Evolutionary conservation across 2,888 invertebrate genomes (phyloP), one percentile per base, ranked within the genome.

Genomic region (Lypha dubia): DNA sequence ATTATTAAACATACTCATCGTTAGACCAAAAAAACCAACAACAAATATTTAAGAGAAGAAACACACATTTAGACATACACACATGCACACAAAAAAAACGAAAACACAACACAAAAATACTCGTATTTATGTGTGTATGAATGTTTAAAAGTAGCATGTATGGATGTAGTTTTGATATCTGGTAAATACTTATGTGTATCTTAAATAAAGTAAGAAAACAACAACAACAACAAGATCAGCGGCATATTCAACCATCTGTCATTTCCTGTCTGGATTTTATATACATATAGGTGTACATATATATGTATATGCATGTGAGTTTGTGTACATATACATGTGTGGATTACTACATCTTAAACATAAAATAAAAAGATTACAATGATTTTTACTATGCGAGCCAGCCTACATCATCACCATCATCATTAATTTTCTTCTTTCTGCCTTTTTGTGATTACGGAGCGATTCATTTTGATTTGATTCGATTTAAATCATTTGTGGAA

Each of bases 231-330:
- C 28, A 51, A 67, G 24, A 68, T 56, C 65, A 73, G 71, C 77
- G 58, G 65, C 71, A 79, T 79, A 82, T 76, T 71, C 71, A 70
- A 77, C 77, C 77, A 79, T 83, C 84, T 80, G 84, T 80, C 84
- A 84, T 84, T 84, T 84, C 84, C 84, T 84, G 84, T 82, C 81
- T 82, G 75, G 81, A 82, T 82, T 82, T 77, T 49, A 17, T 44
- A 20, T 56, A 20, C 28, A 6, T 51, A 5, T 15, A 1, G 41
- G 7, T 41, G 20, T 58, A 11, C 13, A 7, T 49, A 35, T n/a
- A n/a, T n/a, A n/a, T n/a, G n/a, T n/a, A n/a, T n/a, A n/a, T n/a
- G n/a, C n/a, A n/a, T n/a, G n/a, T n/a, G n/a, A n/a, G n/a, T n/a
- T n/a, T n/a, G 7, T 41, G 20, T 58, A 11, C 13, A 7, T 49